These are phyloP conservation scores for Chymomyza caudatula DNA, from an alignment of 2,888 invertebrate genomes.

Conservation along the genomic window DNA sequence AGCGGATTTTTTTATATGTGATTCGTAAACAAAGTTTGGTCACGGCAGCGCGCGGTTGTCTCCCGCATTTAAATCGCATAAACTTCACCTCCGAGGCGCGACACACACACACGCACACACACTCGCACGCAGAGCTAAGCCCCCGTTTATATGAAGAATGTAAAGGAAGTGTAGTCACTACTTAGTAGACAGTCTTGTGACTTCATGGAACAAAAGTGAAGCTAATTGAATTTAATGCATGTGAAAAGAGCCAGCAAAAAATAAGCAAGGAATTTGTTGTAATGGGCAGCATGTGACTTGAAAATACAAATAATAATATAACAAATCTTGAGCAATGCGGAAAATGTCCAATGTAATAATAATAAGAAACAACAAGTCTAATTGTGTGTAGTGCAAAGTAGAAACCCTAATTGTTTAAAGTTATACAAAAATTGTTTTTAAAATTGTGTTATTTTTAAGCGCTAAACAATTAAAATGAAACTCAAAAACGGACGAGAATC, in stretches of 20 bases:
- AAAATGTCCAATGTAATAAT: not conserved
- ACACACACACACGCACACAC: no score
- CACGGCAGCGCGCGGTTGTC: constrained; percentile 21
- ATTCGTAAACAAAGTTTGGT: constrained; percentile 29
- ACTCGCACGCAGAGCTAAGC: not conserved
- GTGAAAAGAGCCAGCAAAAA: constrained; percentile 23
- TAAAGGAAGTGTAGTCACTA: constrained; percentile 47
- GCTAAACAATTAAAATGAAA: constrained; percentile 35
- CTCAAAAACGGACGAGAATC: constrained; percentile 63
- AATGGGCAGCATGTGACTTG: constrained; percentile 4
- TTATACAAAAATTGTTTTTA: not conserved
- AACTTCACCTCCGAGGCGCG: constrained; percentile 23
- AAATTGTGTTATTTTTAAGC: constrained; percentile 37
- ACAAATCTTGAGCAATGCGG: not conserved
- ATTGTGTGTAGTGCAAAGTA: not conserved
- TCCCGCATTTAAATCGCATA: constrained; percentile 7
- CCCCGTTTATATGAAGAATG: constrained; percentile 12
- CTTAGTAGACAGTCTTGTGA: constrained; percentile 53
- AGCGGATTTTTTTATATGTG: constrained; percentile 19
- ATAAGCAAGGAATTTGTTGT: constrained; percentile 50
- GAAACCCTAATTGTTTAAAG: not conserved
- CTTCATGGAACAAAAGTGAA: constrained; percentile 58
- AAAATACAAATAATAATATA: not conserved
- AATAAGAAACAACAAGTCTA: not conserved
- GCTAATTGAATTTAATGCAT: constrained; percentile 66